These are phyloP conservation scores for Clamator glandarius DNA, from an alignment of 2,797 vertebrate species.

Conservation along the genomic window DNA sequence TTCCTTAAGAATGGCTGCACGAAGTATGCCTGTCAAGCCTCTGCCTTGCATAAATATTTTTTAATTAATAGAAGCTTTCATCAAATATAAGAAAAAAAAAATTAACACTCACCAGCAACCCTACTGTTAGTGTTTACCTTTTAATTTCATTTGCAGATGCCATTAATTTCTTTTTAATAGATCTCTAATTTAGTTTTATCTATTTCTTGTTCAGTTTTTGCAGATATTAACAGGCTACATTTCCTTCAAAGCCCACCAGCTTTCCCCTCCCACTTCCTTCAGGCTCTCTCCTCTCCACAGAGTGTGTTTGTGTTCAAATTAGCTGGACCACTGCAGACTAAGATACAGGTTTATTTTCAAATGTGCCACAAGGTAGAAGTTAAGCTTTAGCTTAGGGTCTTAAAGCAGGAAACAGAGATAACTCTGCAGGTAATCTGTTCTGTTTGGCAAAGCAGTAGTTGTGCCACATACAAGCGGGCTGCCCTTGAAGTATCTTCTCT, in stretches of 20 bases:
- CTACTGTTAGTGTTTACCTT: slow-evolving; percentile 74
- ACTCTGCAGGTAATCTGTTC: not conserved
- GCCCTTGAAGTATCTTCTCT: slow-evolving; percentile 44
- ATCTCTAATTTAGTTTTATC: slow-evolving; percentile 71
- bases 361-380: slow-evolving; percentile 5
- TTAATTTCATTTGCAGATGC: slow-evolving; percentile 71
- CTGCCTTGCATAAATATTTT: slow-evolving; percentile 73
- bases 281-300: slow-evolving; percentile 35
- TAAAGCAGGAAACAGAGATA: not conserved
- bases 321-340: slow-evolving; percentile 32
- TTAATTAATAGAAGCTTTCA: slow-evolving; percentile 77
- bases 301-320: slow-evolving; percentile 71
- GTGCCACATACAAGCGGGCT: not conserved
- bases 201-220: slow-evolving; percentile 39
- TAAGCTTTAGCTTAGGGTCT: slow-evolving; percentile 11
- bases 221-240: slow-evolving; percentile 18
- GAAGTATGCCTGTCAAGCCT: slow-evolving; percentile 45
- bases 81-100: slow-evolving; percentile 68
- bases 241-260: slow-evolving; percentile 25
- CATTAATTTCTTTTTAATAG: slow-evolving; percentile 77
- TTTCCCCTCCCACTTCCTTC: slow-evolving; percentile 55
- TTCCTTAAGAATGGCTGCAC: slow-evolving; percentile 38
- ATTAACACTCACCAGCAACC: slow-evolving; percentile 68
- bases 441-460: not conserved
- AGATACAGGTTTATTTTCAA: slow-evolving; percentile 58